Evolutionary conservation across 2,888 invertebrate species (phyloP), one percentile per base, ranked within the genome.

Genomic region (Physocephala rufipes): DNA sequence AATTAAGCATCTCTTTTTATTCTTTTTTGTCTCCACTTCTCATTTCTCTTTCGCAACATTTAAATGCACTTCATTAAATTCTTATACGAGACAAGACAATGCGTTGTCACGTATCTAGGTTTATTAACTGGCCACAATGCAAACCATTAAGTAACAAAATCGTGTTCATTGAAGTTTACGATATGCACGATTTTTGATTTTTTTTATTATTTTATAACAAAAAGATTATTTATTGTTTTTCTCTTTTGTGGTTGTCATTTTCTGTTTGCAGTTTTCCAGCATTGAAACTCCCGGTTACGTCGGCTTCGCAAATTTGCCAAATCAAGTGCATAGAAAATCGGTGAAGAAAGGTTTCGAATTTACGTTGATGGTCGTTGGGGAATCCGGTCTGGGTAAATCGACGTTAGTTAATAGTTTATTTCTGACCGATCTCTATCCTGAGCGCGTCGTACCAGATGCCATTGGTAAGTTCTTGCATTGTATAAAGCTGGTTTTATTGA

Each of bases 311-410:
- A 97, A 97, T 88, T 87, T 98, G 51, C 97, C 97, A 1, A 97
- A 97, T 87, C 97, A 97, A 87, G 97, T 98, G 30, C 97, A 98
- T 86, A 89, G 97, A 75, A 98, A 98, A 87, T 97, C 96, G 0
- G 97, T 97, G 68, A 98, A 98, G 86, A 97, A 97, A 84, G 97
- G 97, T 26, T 98, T 98, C 84, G 97, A 97, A 87, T 98, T 98
- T 85, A 97, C 97, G 0, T 87, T 98, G 15, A 97, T 98, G 97
- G 97, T 98, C 70, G 97, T 95, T 12, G 95, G 96, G 49, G 94
- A 95, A 81, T 92, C 92, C 78, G 96, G 97, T 0, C 88, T 97
- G 51, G 98, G 98, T 47, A 98, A 98, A 87, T 97, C 97, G 0
- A 98, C 98, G 0, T 88, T 98, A 63, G 96, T 98, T 65, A 97